phyloP scores from a whole-genome alignment of 2,888 invertebrate genomes.

The Apeira syringaria region DNA sequence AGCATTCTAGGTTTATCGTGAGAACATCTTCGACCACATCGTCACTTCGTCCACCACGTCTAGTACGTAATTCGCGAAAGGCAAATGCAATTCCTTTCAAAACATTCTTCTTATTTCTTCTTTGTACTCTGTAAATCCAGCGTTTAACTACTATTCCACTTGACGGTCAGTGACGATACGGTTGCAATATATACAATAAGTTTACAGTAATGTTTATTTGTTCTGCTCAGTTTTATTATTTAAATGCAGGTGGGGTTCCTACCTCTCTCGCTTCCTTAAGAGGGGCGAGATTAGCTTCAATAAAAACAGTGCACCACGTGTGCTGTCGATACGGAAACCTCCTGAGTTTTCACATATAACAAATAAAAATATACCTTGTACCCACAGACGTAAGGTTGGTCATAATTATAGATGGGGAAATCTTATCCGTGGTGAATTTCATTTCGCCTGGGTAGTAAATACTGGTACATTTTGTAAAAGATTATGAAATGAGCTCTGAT shows the following conservation, averaged over 20 bases:
- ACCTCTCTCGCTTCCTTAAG: constrained; percentile 38
- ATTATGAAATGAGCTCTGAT: constrained; percentile 34
- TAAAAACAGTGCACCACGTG: constrained; percentile 77
- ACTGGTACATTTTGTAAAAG: constrained; percentile 63
- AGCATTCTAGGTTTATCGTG: too few species aligned
- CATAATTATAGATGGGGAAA: constrained; percentile 37
- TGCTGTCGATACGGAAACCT: constrained; percentile 74
- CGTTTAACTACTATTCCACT: too few species aligned
- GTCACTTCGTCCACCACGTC: too few species aligned
- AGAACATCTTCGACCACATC: too few species aligned
- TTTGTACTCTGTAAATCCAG: too few species aligned
- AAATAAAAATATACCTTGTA: constrained; percentile 27
- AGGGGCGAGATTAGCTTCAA: constrained; percentile 67
- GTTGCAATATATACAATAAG: too few species aligned
- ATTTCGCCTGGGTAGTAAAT: constrained; percentile 77
- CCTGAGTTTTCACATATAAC: constrained; percentile 36
- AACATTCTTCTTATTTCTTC: too few species aligned
- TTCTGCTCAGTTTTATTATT: constrained; percentile 19
- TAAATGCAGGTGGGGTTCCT: constrained; percentile 71
- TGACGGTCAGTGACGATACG: too few species aligned
- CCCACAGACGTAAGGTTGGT: constrained; percentile 29
- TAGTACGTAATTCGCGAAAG: too few species aligned
- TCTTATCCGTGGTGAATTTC: constrained; percentile 67
- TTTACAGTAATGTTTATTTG: too few species aligned
- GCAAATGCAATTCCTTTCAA: too few species aligned